Conservation (phyloP, 2,888 invertebrate genomes). For the Melanostoma scalare region DNA sequence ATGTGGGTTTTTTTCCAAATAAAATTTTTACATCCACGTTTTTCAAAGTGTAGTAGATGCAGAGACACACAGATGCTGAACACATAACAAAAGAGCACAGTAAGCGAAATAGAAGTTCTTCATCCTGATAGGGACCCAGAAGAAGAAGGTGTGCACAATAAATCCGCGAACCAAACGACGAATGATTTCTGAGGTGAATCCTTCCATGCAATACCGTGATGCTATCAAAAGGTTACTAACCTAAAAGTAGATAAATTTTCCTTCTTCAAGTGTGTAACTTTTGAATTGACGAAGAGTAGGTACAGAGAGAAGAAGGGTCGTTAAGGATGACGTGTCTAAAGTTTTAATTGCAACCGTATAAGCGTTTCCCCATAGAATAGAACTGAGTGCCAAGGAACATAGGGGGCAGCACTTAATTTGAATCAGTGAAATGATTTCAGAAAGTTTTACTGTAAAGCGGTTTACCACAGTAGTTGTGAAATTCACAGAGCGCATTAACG, state of each 20-base stretch:
- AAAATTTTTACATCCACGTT: slow-evolving; percentile 22
- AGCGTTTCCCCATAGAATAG: not conserved
- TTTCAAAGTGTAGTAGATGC: not conserved
- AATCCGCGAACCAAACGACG: slow-evolving; percentile 22
- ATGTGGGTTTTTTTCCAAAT: slow-evolving; percentile 55
- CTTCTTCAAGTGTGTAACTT: slow-evolving; percentile 38
- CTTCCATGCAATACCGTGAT: slow-evolving; percentile 28
- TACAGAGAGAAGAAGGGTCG: slow-evolving; percentile 31
- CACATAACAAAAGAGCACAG: not conserved
- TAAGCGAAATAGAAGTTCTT: slow-evolving; percentile 25
- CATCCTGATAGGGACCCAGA: not conserved
- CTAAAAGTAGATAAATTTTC: slow-evolving; percentile 47
- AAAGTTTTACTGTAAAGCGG: not conserved
- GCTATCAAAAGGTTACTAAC: slow-evolving; percentile 54
- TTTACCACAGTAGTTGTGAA: not conserved
- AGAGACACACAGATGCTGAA: slow-evolving; percentile 14
- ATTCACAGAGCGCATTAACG: not conserved
- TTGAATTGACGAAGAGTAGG: slow-evolving; percentile 23
- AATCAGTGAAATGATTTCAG: slow-evolving; percentile 11
- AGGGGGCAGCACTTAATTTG: slow-evolving; percentile 29
- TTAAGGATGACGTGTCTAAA: slow-evolving; percentile 60
- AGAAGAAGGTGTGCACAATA: slow-evolving; percentile 28
- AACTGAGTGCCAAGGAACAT: not conserved
- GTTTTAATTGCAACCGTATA: slow-evolving; percentile 64
- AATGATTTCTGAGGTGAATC: slow-evolving; percentile 31